phyloP scores from a whole-genome alignment of 2,113 vertebrate genomes.

The Esox niger region DNA sequence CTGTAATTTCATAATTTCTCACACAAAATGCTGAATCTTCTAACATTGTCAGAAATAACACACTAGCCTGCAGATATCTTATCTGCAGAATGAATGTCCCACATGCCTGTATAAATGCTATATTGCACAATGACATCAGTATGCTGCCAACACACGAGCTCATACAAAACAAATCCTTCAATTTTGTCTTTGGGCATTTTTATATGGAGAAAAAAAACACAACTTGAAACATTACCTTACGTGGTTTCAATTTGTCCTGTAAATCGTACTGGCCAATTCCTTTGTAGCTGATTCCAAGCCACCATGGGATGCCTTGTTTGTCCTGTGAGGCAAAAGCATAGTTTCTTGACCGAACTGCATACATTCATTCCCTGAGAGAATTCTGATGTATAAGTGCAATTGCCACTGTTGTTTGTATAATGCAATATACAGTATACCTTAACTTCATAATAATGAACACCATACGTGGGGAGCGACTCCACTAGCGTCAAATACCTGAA shows the following conservation, averaged over 20 bases:
- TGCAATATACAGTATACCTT: constrained; percentile 75
- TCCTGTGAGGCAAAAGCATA: constrained; percentile 72
- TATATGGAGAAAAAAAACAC: too few relatives aligned
- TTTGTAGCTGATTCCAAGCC: constrained; percentile 98
- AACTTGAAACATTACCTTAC: constrained; percentile 58
- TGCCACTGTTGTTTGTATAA: not conserved
- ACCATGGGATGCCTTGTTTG: constrained; percentile 98
- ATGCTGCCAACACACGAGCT: too few relatives aligned
- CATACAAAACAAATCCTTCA: too few relatives aligned
- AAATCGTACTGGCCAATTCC: constrained; percentile 98
- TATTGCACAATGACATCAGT: not conserved
- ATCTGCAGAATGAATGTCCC: not conserved
- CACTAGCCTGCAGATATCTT: constrained; percentile 16
- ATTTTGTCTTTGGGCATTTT: too few relatives aligned
- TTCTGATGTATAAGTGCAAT: not conserved
- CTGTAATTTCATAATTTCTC: constrained; percentile 15
- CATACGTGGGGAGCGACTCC: constrained; percentile 94
- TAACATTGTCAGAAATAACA: not conserved
- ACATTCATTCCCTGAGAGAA: not conserved
- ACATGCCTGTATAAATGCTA: not conserved
- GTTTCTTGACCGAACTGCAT: constrained; percentile 1
- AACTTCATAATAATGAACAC: constrained; percentile 97
- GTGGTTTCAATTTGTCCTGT: constrained; percentile 95
- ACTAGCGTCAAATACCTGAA: constrained; percentile 95
- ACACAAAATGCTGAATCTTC: not conserved